Percentiles rank a stretch among this genome's conserved stretches.
phyloP scores from a whole-genome alignment of 2,888 invertebrate species.

The Nomada ferruginata region DNA sequence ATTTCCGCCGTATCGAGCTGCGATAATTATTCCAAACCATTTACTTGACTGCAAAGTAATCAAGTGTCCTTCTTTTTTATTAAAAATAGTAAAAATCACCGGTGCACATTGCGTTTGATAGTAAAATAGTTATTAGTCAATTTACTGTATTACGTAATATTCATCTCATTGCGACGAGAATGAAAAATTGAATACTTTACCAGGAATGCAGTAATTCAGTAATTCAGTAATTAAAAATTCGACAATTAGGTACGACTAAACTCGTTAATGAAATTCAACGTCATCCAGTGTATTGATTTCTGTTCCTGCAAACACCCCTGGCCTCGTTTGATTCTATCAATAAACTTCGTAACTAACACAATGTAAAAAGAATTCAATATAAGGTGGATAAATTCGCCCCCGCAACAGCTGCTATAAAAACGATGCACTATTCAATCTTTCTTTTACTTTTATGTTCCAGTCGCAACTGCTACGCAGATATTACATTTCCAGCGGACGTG shows the following conservation, averaged over 20 bases:
- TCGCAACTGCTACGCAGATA: too few species aligned
- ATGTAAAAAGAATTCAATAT: not conserved
- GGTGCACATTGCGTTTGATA: not conserved
- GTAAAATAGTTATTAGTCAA: not conserved
- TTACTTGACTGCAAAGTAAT: constrained; percentile 8
- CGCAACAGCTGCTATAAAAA: too few species aligned
- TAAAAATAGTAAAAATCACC: not conserved
- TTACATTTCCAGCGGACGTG: too few species aligned
- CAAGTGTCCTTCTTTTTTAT: not conserved
- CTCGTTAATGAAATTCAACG: constrained; percentile 51
- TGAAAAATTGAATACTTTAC: not conserved
- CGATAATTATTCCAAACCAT: constrained; percentile 36
- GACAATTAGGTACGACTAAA: constrained; percentile 36
- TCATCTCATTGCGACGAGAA: constrained; percentile 1
- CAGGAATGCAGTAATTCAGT: constrained; percentile 1
- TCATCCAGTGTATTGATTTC: constrained; percentile 43
- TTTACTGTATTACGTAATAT: not conserved
- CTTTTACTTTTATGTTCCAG: not conserved
- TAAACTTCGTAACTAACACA: not conserved
- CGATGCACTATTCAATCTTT: not conserved
- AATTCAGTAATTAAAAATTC: constrained; percentile 10
- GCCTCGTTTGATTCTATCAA: not conserved
- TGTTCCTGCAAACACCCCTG: constrained; percentile 1
- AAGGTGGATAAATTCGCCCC: not conserved
- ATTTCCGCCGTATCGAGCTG: constrained; percentile 63